These are phyloP conservation scores for Ctenosaura bakeri DNA, from an alignment of 2,797 vertebrate genomes.

Conservation along the genomic window DNA sequence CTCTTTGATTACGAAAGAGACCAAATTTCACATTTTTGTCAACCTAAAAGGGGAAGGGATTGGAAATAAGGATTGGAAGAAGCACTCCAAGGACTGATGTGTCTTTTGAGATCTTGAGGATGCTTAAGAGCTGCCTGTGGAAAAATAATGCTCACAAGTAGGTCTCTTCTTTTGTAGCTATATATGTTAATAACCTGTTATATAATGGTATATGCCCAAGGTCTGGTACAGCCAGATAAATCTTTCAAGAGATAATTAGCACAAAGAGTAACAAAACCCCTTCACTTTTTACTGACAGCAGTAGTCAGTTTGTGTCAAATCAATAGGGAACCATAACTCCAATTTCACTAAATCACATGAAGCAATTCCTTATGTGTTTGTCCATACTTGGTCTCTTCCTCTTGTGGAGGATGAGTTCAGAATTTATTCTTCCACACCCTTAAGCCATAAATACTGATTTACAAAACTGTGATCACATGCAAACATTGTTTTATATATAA, in stretches of 20 bases:
- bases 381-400: conserved; percentile 15
- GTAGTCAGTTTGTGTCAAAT: conserved; percentile 41
- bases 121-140: neutral
- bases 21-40: neutral
- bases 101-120: neutral
- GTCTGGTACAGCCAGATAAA: conserved; percentile 41
- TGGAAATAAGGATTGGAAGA: neutral
- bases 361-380: conserved; percentile 9
- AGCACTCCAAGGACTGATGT: neutral
- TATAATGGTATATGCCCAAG: neutral
- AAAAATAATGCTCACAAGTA: neutral
- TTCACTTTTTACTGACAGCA: conserved; percentile 31
- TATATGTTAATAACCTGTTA: conserved; percentile 27
- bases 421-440: conserved; percentile 12
- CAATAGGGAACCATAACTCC: conserved; percentile 41
- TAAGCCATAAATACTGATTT: neutral
- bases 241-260: conserved; percentile 50
- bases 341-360: conserved; percentile 53
- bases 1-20: neutral
- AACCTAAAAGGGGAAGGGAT: neutral
- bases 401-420: conserved; percentile 8
- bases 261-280: conserved; percentile 18
- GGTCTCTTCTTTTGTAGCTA: neutral
- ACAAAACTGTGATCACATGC: neutral
- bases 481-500: neutral